These are phyloP conservation scores for Fissipunctia ypsillon DNA, from an alignment of 2,888 invertebrate genomes.

Conservation along the genomic window DNA sequence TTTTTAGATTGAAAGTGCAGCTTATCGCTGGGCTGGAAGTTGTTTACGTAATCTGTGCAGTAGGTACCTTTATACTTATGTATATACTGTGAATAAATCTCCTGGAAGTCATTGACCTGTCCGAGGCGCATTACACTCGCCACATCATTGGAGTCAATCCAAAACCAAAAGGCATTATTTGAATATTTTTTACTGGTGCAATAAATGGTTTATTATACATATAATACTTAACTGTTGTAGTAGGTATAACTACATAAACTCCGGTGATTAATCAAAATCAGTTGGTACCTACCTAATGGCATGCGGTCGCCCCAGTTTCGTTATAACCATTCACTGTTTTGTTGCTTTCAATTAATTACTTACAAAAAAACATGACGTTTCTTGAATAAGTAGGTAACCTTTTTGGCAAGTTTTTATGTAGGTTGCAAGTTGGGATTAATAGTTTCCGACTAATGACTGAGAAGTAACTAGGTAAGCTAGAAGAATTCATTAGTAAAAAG, in stretches of 20 bases:
- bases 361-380: constrained; percentile 46
- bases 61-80: neutral
- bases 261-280: constrained; percentile 56
- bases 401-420: constrained; percentile 59
- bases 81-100: constrained; percentile 71
- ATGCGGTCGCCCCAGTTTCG: constrained; percentile 60
- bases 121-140: constrained; percentile 54
- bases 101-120: constrained; percentile 75
- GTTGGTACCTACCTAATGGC: constrained; percentile 34
- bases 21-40: constrained; percentile 56
- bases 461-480: constrained; percentile 26
- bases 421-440: constrained; percentile 45
- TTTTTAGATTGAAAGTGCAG: constrained; percentile 45
- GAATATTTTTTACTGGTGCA: constrained; percentile 16
- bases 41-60: constrained; percentile 68
- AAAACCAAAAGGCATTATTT: constrained; percentile 61
- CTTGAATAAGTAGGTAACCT: constrained; percentile 53
- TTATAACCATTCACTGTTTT: constrained; percentile 39
- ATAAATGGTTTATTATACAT: constrained; percentile 15
- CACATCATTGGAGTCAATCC: constrained; percentile 70
- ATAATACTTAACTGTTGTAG: neutral
- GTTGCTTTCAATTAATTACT: constrained; percentile 41
- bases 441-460: constrained; percentile 46
- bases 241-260: constrained; percentile 4
- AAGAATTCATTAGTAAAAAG: constrained; percentile 36